Evolutionary conservation across 2,113 vertebrate genomes (phyloP).

Genomic region (Etheostoma spectabile): DNA sequence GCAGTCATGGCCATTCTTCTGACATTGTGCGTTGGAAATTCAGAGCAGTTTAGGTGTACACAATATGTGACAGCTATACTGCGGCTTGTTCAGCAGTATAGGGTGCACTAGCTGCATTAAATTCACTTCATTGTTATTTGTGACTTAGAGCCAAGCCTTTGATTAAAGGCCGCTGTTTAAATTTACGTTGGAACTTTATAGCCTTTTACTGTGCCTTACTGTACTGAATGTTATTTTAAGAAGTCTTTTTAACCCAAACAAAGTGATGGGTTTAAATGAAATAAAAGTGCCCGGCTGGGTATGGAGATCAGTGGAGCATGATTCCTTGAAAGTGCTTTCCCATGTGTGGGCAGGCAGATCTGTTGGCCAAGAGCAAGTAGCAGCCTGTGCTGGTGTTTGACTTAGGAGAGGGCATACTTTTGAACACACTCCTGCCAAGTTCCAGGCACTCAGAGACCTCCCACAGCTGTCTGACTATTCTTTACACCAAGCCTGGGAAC

Average conservation of each 20-base stretch:
- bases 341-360: constrained; percentile 66
- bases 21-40: constrained; percentile 29
- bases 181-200: constrained; percentile 60
- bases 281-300: constrained; percentile 63
- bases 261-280: constrained; percentile 71
- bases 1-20: constrained; percentile 30
- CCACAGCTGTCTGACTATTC: constrained; percentile 55
- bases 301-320: constrained; percentile 49
- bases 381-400: constrained; percentile 64
- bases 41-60: constrained; percentile 34
- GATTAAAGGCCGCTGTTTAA: constrained; percentile 62
- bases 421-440: constrained; percentile 63
- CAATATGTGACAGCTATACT: constrained; percentile 55
- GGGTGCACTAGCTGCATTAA: background rate
- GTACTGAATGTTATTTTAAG: constrained; percentile 62
- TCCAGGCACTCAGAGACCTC: constrained; percentile 65
- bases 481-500: constrained; percentile 60
- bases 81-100: constrained; percentile 14
- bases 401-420: constrained; percentile 65
- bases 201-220: constrained; percentile 49
- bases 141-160: constrained; percentile 61
- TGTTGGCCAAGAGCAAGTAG: constrained; percentile 71
- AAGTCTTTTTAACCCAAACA: constrained; percentile 69
- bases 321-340: constrained; percentile 79
- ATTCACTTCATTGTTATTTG: constrained; percentile 53